Conservation (phyloP, 2,888 invertebrate species). For the Phortica magna region DNA sequence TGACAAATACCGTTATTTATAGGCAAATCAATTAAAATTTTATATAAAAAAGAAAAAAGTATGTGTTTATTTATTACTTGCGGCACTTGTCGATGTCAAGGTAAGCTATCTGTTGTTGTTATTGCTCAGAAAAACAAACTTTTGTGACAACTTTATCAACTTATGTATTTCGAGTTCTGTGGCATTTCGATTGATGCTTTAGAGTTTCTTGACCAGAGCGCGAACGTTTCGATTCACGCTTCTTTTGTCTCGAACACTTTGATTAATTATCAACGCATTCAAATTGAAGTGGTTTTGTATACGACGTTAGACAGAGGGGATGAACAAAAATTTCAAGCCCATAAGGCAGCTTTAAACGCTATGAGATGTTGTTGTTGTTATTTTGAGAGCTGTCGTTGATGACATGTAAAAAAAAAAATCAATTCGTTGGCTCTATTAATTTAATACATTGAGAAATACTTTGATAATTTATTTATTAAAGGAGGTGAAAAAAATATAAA, state of each 20-base stretch:
- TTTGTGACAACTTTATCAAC: neutral
- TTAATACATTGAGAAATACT: conserved; percentile 9
- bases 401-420: conserved; percentile 17
- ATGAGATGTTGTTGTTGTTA: neutral
- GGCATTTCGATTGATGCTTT: conserved; percentile 59
- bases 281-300: conserved; percentile 55
- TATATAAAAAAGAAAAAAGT: no score
- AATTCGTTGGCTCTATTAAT: conserved; percentile 2
- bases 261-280: conserved; percentile 69
- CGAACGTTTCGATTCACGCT: neutral
- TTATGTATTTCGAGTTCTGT: conserved; percentile 24
- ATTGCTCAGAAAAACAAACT: no score
- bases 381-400: neutral
- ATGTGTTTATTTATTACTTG: no score
- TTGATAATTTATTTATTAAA: conserved; percentile 23
- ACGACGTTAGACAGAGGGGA: no score
- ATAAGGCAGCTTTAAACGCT: conserved; percentile 17
- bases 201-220: conserved; percentile 66
- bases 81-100: no score
- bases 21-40: no score
- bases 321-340: conserved; percentile 9
- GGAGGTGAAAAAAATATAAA: neutral
- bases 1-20: no score
- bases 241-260: conserved; percentile 42
- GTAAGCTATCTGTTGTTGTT: no score